phyloP scores from a whole-genome alignment of 1,140 invertebrate genomes.

The Coelopa frigida region DNA sequence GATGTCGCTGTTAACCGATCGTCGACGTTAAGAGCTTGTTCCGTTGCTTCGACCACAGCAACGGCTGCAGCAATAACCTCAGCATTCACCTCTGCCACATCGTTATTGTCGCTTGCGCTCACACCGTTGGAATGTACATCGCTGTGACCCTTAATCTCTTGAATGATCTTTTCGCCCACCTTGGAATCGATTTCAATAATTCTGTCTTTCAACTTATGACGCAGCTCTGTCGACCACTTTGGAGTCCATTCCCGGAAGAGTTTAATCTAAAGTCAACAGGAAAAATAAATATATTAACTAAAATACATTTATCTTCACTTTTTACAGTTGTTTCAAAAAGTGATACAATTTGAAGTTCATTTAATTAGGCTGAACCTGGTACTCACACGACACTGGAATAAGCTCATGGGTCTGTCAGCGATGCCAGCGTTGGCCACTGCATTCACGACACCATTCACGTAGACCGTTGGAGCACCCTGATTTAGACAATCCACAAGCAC shows the following conservation, averaged over 20 bases:
- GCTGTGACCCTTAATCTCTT: slow-evolving; percentile 24
- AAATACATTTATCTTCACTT: slow-evolving; percentile 1
- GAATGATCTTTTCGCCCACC: slow-evolving; percentile 59
- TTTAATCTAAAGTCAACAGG: slow-evolving; percentile 55
- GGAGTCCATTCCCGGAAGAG: slow-evolving; percentile 80
- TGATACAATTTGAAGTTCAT: background rate
- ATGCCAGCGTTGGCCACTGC: slow-evolving; percentile 60
- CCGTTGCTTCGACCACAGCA: too few relatives aligned
- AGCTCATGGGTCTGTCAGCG: slow-evolving; percentile 68
- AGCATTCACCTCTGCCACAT: slow-evolving; percentile 19
- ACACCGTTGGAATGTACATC: background rate
- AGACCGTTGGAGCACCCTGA: slow-evolving; percentile 26
- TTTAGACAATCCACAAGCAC: slow-evolving; percentile 63
- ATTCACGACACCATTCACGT: slow-evolving; percentile 67
- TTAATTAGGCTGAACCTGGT: too few relatives aligned
- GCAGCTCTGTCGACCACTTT: slow-evolving; percentile 70
- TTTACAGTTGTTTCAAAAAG: background rate
- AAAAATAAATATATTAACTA: background rate
- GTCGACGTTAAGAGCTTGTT: too few relatives aligned
- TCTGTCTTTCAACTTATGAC: slow-evolving; percentile 58
- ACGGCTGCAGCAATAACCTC: too few relatives aligned
- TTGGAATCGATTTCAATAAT: slow-evolving; percentile 62
- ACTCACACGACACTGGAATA: slow-evolving; percentile 80
- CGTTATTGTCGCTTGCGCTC: slow-evolving; percentile 11
- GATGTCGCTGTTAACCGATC: too few relatives aligned